Evolutionary conservation across 2,113 vertebrate genomes (phyloP).

Genomic region (Peromyscus leucopus): DNA sequence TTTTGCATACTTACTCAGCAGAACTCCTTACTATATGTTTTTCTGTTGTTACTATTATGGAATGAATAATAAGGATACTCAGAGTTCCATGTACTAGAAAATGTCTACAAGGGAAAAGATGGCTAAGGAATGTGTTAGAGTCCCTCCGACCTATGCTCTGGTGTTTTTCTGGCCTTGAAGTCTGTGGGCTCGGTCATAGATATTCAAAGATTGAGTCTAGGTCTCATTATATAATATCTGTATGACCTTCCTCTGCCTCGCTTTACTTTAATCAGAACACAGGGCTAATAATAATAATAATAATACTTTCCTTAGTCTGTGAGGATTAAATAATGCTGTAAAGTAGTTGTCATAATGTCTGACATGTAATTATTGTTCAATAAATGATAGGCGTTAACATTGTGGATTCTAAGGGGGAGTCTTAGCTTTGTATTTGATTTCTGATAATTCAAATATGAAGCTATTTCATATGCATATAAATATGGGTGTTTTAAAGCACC

Average conservation of each 20-base stretch:
- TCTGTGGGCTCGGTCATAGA: not conserved
- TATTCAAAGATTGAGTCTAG: not conserved
- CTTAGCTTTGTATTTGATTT: conserved; percentile 55
- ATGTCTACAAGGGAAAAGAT: not conserved
- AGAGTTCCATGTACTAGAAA: not conserved
- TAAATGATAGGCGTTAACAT: conserved; percentile 5
- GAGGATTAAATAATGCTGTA: not conserved
- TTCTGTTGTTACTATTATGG: conserved; percentile 9
- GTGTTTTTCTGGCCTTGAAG: not conserved
- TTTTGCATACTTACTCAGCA: not conserved
- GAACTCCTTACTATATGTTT: not conserved
- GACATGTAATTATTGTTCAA: not conserved
- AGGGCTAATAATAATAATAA: not conserved
- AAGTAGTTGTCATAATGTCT: conserved; percentile 31
- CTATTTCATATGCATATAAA: conserved; percentile 26
- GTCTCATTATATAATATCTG: not conserved
- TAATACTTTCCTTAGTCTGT: not conserved
- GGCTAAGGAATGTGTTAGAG: not conserved
- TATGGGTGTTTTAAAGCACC: conserved; percentile 47
- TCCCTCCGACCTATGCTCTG: not conserved
- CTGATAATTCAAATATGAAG: conserved; percentile 43
- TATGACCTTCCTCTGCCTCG: not conserved
- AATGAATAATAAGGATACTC: not conserved
- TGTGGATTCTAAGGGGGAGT: not conserved
- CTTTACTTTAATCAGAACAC: conserved; percentile 27